These are phyloP conservation scores for Aspidiotus destructor DNA, from an alignment of 2,888 invertebrate species.

Conservation along the genomic window DNA sequence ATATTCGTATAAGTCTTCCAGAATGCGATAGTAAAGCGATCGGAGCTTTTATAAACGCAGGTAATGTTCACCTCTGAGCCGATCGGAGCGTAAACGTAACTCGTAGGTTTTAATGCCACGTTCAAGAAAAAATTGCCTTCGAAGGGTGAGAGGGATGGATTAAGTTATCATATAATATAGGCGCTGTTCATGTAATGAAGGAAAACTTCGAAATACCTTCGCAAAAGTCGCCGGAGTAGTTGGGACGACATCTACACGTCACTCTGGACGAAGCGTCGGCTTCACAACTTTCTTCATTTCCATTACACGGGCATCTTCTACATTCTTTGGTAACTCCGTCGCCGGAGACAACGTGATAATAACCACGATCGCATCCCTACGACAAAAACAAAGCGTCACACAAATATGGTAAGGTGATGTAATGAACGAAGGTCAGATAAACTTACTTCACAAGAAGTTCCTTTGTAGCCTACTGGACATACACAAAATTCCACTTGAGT, in stretches of 20 bases:
- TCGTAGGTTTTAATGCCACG: constrained; percentile 46
- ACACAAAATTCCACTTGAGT: constrained; percentile 74
- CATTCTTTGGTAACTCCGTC: constrained; percentile 55
- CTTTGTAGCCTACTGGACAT: constrained; percentile 71
- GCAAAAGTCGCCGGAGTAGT: constrained; percentile 60
- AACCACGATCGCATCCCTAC: constrained; percentile 54
- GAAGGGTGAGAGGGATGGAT: background rate
- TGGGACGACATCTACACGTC: constrained; percentile 59
- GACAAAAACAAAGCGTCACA: constrained; percentile 5
- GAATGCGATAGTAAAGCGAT: constrained; percentile 42
- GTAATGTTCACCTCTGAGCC: constrained; percentile 44
- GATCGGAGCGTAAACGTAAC: constrained; percentile 39
- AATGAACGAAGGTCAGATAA: background rate
- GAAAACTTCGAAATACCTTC: constrained; percentile 40
- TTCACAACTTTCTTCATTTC: constrained; percentile 57
- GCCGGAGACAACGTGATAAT: constrained; percentile 47
- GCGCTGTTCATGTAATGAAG: too few relatives aligned
- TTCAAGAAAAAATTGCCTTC: constrained; percentile 38
- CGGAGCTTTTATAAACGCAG: constrained; percentile 46
- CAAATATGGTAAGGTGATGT: background rate
- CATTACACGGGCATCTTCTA: constrained; percentile 64
- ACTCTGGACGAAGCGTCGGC: constrained; percentile 50
- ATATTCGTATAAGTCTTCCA: constrained; percentile 17
- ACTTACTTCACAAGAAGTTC: constrained; percentile 68
- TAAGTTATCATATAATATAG: background rate